Base-by-base conservation (phyloP, 2,113 vertebrate species). In the Pteropus alecto region DNA sequence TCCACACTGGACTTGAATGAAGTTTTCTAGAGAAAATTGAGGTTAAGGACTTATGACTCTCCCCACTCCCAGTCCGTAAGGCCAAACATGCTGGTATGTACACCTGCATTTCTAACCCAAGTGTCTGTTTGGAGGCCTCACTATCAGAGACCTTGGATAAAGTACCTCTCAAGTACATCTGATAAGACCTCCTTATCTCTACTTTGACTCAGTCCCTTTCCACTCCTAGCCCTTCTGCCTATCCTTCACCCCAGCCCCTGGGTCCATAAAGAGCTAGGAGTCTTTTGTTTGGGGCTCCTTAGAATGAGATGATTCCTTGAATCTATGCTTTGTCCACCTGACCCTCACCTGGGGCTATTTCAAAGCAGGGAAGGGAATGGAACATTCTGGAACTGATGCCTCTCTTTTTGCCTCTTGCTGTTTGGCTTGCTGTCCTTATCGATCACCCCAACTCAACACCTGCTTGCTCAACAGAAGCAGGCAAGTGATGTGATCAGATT, bases 11-110 rank as follows among this genome's bases (percentile, higher is more conserved):
- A 74, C 24, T 70, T 65, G 71, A 33, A n/a, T 92, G 67, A 28
- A 89, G 38, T 81, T 91, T 89, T 91, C 70, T 87, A 51, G 43
- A 67, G 48, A 90, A 90, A 87, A 68, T 18, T 41, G 78, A 89
- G 73, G 28, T 67, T 8, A 35, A 43, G 24, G 85, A 76, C 21
- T 26, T 14, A 30, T 46, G 33, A 15, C 24, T 4, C n/a, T 38
- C 1, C 28, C 14, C 7, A 6, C 5, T 30, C 21, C 12, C 16
- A 30, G 3, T 48, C 65, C 43, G 71, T 43, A 33, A 43, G 60
- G 5, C 14, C 58, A 67, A 19, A 51, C 18, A 15, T 67, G 18
- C n/a, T 87, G n/a, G n/a, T 43, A 5, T 15, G 13, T 58, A 38
- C 16, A 41, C 43, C 60, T 93, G 51, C 7, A 35, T 77, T 95